These are phyloP conservation scores for Adineta ricciae DNA, from an alignment of 2,888 invertebrate species.

Conservation along the genomic window DNA sequence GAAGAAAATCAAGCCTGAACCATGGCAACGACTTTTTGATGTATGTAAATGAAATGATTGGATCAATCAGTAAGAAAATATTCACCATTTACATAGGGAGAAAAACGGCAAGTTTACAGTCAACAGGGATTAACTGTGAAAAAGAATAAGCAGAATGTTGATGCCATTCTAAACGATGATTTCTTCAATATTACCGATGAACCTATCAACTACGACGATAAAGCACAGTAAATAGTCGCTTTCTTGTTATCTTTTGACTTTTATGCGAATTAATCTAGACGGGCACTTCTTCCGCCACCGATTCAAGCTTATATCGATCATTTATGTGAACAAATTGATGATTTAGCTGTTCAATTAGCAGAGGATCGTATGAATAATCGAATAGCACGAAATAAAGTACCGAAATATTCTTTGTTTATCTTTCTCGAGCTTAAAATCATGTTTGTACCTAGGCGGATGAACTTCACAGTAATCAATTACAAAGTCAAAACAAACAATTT, in stretches of 20 bases:
- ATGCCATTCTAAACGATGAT: not conserved
- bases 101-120: not conserved
- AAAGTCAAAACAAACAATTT: not conserved
- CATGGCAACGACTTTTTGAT: not conserved
- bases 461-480: not conserved
- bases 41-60: not conserved
- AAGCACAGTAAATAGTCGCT: not conserved
- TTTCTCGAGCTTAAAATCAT: no score
- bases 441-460: not conserved
- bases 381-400: not conserved
- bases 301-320: not conserved
- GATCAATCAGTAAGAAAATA: no score
- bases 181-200: not conserved
- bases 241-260: not conserved
- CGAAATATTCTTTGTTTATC: not conserved
- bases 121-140: not conserved
- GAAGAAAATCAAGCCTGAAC: not conserved
- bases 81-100: not conserved
- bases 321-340: slow-evolving; percentile 6
- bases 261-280: not conserved
- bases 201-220: not conserved
- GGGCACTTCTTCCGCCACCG: not conserved
- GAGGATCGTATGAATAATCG: not conserved
- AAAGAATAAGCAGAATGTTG: slow-evolving; percentile 4
- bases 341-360: not conserved